Base-by-base conservation (phyloP, 2,797 vertebrate species). In the Hafferia zeledoni region DNA sequence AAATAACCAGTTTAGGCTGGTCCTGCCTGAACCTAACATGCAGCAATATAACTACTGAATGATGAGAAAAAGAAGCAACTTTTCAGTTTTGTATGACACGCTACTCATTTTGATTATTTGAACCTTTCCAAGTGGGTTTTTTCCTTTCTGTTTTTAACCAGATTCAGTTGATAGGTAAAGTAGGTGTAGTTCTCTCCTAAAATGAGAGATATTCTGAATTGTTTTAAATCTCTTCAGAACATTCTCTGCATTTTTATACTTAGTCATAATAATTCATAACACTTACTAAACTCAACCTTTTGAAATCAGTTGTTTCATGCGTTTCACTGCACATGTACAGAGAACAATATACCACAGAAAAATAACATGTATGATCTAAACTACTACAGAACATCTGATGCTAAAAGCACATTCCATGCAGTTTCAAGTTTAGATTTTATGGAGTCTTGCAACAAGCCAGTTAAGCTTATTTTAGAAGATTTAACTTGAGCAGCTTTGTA, bases 401-500 rank as follows among this genome's bases (percentile, higher is more conserved):
- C 35, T 56, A 52, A 78, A 92, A 74, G 41, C 22, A 74, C 49
- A 50, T 28, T 92, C 24, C 30, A 55, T 17, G 22, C 65, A 47
- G 23, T 77, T 85, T 82, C 60, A 77, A 89, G 53, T 13, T 80
- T 6, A 85, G 53, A 43, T 71, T 91, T 83, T 43, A 85, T 9
- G 3, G 15, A 28, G 13, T 52, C 64, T 64, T 68, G 14, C 68
- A 94, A 85, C 71, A 91, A 87, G 53, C 37, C 68, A 87, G 49
- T 60, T 89, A 92, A 83, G 75, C 65, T 91, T 85, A 85, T 87
- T 94, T 92, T 64, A 57, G 75, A 82, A 89, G 78, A 60, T 31
- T 94, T 94, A 94, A 86, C 44, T 46, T 70, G 57, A 94, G 61
- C 87, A 94, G 85, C 64, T 95, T 92, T 87, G 27, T 49, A 83